These are phyloP conservation scores for Lasioglossum baleicum DNA, from an alignment of 1,140 invertebrate species.

Conservation along the genomic window DNA sequence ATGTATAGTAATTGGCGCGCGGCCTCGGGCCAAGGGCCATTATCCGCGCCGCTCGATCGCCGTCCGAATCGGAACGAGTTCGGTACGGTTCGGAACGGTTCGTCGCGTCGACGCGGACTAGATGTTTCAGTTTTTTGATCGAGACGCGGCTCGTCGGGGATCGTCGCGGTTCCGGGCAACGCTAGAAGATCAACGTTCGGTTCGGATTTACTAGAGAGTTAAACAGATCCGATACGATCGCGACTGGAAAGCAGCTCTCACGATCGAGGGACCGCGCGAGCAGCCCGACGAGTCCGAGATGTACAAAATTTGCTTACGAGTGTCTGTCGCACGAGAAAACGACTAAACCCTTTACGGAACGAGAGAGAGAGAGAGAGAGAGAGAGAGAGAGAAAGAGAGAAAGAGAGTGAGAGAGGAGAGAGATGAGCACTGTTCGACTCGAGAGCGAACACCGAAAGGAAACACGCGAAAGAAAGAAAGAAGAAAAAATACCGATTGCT, in stretches of 20 bases:
- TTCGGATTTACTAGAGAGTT: background rate
- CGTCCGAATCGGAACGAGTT: background rate
- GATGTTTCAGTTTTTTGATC: background rate
- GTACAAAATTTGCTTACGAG: slow-evolving; percentile 60
- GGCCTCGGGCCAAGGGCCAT: slow-evolving; percentile 31
- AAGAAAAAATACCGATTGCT: slow-evolving; percentile 61
- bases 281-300: slow-evolving; percentile 21
- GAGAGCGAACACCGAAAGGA: slow-evolving; percentile 52
- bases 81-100: too few species aligned
- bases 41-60: slow-evolving; percentile 10
- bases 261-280: background rate
- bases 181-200: background rate
- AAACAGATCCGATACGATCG: too few species aligned
- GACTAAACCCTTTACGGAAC: slow-evolving; percentile 29
- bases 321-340: slow-evolving; percentile 50
- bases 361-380: slow-evolving; percentile 9
- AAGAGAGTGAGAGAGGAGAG: slow-evolving; percentile 18
- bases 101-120: background rate
- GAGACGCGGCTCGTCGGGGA: background rate
- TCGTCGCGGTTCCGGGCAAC: background rate
- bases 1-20: slow-evolving; percentile 79
- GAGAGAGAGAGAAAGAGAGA: slow-evolving; percentile 7
- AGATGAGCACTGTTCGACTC: slow-evolving; percentile 37
- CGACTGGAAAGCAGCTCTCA: background rate
- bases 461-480: slow-evolving; percentile 15